phyloP scores from a whole-genome alignment of 2,113 vertebrate species.

The Peromyscus leucopus region DNA sequence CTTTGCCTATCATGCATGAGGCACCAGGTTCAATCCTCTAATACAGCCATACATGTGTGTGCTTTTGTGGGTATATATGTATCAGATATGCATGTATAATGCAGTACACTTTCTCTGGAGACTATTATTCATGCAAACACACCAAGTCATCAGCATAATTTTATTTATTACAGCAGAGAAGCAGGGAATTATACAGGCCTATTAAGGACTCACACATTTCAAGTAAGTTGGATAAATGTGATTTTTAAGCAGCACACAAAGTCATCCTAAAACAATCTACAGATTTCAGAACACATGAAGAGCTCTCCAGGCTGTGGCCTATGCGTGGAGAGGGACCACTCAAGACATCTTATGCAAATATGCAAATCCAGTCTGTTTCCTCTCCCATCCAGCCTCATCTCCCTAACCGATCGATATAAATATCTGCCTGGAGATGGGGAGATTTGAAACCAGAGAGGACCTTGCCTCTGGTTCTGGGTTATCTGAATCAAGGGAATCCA shows the following conservation, averaged over 20 bases:
- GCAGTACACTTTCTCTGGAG: background rate
- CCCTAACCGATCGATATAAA: background rate
- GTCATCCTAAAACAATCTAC: conserved; percentile 34
- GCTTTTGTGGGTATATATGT: background rate
- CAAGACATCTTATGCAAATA: conserved; percentile 3
- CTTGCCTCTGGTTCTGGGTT: conserved; percentile 34
- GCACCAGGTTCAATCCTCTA: background rate
- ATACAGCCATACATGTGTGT: background rate
- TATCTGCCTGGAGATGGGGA: background rate
- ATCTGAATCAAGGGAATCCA: conserved; percentile 46
- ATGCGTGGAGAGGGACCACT: background rate
- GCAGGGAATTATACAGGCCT: conserved; percentile 64
- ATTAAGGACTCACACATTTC: conserved; percentile 65
- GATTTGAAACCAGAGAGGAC: background rate
- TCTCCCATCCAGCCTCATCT: background rate
- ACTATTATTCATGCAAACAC: background rate
- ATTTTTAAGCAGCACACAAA: conserved; percentile 60
- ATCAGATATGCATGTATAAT: background rate
- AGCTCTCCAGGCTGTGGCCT: background rate
- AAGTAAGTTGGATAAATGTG: conserved; percentile 59
- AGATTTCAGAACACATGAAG: conserved; percentile 64
- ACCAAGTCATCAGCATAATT: conserved; percentile 48
- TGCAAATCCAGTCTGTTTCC: background rate
- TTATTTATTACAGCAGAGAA: conserved; percentile 76
- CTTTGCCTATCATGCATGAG: background rate